Conservation (phyloP, 2,888 invertebrate species). For the Andrena hattorfiana region DNA sequence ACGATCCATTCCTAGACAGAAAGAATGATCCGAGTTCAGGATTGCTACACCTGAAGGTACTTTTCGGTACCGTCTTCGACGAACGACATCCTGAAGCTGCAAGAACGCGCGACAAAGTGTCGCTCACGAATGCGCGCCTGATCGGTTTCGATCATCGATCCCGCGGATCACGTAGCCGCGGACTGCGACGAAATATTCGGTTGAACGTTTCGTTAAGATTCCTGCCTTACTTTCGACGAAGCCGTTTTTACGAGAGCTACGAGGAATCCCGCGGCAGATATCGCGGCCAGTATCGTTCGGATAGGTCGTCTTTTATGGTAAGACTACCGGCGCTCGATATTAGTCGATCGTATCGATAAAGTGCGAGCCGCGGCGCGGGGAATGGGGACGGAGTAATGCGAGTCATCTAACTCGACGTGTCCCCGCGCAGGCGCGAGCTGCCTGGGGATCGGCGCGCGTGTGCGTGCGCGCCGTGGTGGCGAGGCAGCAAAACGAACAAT, state of each 20-base stretch:
- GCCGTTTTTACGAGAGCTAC: conserved; percentile 46
- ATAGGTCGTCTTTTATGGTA: conserved; percentile 59
- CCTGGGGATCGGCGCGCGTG: not conserved
- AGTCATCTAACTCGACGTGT: conserved; percentile 25
- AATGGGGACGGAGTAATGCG: conserved; percentile 18
- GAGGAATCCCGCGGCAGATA: conserved; percentile 58
- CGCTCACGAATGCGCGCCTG: conserved; percentile 35
- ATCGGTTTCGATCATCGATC: conserved; percentile 28
- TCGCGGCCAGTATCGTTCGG: conserved; percentile 44
- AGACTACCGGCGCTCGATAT: conserved; percentile 65
- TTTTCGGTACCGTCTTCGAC: not conserved
- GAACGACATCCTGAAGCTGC: conserved; percentile 10
- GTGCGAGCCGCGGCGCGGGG: conserved; percentile 28
- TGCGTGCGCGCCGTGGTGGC: not conserved
- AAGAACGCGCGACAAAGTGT: conserved; percentile 18
- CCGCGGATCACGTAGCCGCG: conserved; percentile 38
- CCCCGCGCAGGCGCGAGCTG: not conserved
- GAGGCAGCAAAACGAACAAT: conserved; percentile 23
- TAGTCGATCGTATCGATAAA: conserved; percentile 69
- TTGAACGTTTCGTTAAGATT: conserved; percentile 65
- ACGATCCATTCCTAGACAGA: not conserved
- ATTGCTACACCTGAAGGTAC: not conserved
- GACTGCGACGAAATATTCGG: conserved; percentile 56
- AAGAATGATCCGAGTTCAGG: not conserved
- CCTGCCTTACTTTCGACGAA: conserved; percentile 56